phyloP scores from a whole-genome alignment of 2,888 invertebrate genomes.

The Amiota minor region DNA sequence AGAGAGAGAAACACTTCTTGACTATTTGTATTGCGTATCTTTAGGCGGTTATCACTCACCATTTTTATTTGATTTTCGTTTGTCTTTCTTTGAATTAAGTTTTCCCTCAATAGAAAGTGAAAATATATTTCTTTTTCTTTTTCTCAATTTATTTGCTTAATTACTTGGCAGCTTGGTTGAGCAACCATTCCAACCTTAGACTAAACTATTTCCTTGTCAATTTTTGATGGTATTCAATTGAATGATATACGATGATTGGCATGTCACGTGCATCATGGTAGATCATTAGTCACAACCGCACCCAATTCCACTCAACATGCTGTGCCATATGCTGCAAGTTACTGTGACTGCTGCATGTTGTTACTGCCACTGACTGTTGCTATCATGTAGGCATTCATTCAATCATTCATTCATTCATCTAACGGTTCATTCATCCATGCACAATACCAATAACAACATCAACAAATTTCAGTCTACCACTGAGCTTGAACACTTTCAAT shows the following conservation, averaged over 20 bases:
- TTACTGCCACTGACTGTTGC: not conserved
- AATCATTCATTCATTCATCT: no score
- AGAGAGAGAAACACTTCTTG: not conserved
- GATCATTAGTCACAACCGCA: constrained; percentile 7
- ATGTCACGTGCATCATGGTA: constrained; percentile 26
- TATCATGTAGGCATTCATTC: no score
- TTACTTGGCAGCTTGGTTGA: not conserved
- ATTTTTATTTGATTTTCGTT: not conserved
- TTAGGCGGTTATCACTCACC: not conserved
- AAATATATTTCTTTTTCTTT: constrained; percentile 10
- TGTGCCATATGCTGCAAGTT: constrained; percentile 49
- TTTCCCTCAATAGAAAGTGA: constrained; percentile 43
- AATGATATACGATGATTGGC: not conserved
- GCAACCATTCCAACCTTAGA: not conserved
- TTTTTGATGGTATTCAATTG: not conserved
- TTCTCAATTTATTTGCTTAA: not conserved
- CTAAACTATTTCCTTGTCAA: not conserved
- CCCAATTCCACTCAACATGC: no score
- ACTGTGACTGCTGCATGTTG: constrained; percentile 40
- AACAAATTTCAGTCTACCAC: no score
- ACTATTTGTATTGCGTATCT: not conserved
- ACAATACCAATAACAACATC: no score
- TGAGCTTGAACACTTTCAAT: constrained; percentile 58
- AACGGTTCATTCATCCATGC: no score
- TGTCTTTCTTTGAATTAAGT: not conserved